Evolutionary conservation across 2,797 vertebrate species (phyloP), one percentile per base, ranked within the genome.

Genomic region (Melanotaenia boesemani): DNA sequence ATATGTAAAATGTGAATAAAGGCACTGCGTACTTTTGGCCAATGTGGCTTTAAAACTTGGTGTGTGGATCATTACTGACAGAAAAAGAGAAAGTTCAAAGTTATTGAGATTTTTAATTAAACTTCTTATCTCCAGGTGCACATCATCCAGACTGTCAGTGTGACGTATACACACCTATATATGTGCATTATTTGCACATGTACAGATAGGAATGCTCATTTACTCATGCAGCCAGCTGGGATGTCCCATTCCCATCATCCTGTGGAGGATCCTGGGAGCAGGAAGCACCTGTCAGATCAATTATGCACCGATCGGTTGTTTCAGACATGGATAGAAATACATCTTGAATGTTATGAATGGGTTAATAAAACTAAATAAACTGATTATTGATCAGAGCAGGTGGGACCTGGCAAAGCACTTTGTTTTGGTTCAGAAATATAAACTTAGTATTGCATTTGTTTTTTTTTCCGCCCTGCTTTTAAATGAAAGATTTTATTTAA

Each of bases 271-370:
- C 46, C n/a, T 20, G n/a, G 8, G 6, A 22, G 46, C 16, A 44
- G 16, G 41, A 18, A 44, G 41, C 41, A 18, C 18, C 75, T 86
- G 62, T 80, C 81, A 85, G 74, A 83, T 89, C 77, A 87, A 81
- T 85, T 85, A 82, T 84, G 72, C 79, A 82, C 52, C 12, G 0
- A 57, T 1, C 5, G 0, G 30, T 24, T 76, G 71, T 56, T 66
- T 76, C 91, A 67, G 86, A 86, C 87, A 80, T 81, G 62, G 20
- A 74, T 13, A 68, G 36, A 86, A 80, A 89, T 67, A 68, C 89
- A 85, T 92, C 68, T 86, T 86, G 87, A 91, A 90, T 89, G 86
- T 90, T 65, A 72, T 72, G 69, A 77, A 5, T 26, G 71, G 58
- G 28, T 50, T 90, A 77, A 81, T 66, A 63, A 67, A 30, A 12